Percentiles rank a stretch among this genome's conserved stretches.
These are phyloP conservation scores for Sarcophaga subvicina DNA, from an alignment of 2,888 invertebrate genomes.

Conservation along the genomic window DNA sequence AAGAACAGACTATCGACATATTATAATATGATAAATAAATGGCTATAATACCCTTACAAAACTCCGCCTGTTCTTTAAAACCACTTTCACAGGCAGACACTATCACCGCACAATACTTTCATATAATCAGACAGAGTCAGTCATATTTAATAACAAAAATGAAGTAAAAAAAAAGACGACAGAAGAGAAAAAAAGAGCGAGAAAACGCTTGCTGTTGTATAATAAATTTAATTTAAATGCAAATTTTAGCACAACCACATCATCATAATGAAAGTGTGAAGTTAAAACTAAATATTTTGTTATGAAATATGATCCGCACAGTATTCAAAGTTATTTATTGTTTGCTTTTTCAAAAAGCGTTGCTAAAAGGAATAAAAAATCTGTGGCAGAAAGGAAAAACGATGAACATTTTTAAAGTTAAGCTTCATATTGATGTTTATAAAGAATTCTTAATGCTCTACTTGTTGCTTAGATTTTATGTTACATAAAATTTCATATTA, in stretches of 20 bases:
- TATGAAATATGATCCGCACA: constrained; percentile 65
- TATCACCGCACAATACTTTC: background rate
- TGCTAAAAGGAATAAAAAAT: constrained; percentile 1
- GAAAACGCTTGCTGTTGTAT: constrained; percentile 44
- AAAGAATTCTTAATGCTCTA: too few species aligned
- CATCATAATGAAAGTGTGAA: constrained; percentile 65
- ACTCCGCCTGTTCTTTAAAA: too few species aligned
- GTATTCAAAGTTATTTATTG: constrained; percentile 66
- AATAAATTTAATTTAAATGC: constrained; percentile 69
- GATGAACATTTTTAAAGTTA: too few species aligned
- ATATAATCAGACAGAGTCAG: constrained; percentile 35
- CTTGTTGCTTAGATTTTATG: too few species aligned
- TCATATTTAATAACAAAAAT: constrained; percentile 21
- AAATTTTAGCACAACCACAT: constrained; percentile 62
- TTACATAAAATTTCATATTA: too few species aligned
- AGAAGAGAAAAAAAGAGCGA: too few species aligned
- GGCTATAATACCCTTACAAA: constrained; percentile 51
- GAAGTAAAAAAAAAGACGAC: background rate
- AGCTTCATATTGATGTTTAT: too few species aligned
- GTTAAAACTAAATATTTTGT: constrained; percentile 68
- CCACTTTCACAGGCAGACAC: background rate
- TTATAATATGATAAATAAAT: constrained; percentile 60
- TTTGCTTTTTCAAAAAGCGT: constrained; percentile 15
- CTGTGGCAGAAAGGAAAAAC: too few species aligned
- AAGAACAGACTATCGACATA: constrained; percentile 52